These are phyloP conservation scores for Leucoraja ocellata DNA, from an alignment of 2,797 vertebrate species.

Conservation along the genomic window DNA sequence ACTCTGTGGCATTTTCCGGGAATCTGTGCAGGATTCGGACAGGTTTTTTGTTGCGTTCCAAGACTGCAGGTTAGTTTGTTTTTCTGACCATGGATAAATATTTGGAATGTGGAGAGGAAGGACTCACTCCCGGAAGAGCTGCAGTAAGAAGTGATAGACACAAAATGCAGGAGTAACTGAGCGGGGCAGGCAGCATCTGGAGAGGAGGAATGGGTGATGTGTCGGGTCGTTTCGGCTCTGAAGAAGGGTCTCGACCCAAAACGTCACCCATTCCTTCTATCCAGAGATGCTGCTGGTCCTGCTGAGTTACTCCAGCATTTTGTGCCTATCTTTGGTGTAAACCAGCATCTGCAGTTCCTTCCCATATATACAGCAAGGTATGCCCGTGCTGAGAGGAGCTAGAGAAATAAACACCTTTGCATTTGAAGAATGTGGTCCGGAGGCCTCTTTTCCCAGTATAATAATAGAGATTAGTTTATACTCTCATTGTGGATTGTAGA, in stretches of 20 bases:
- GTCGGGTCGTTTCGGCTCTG: too few species aligned
- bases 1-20: background rate
- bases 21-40: background rate
- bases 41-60: background rate
- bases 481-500: background rate
- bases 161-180: too few species aligned
- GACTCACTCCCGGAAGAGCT: background rate
- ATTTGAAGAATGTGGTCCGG: background rate
- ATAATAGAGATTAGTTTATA: slow-evolving; percentile 29
- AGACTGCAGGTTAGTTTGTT: background rate
- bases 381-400: background rate
- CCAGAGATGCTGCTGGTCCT: too few species aligned
- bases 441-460: background rate
- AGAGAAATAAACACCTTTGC: background rate
- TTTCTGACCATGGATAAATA: background rate
- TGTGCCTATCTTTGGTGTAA: too few species aligned
- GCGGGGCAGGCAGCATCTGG: too few species aligned
- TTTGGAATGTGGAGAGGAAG: slow-evolving; percentile 13
- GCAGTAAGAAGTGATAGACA: too few species aligned
- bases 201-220: too few species aligned
- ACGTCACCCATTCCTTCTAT: too few species aligned
- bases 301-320: too few species aligned
- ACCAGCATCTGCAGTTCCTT: too few species aligned
- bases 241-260: too few species aligned
- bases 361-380: too few species aligned